Evolutionary conservation across 1,140 invertebrate genomes (phyloP), one percentile per base, ranked within the genome.

Genomic region (Mamestra configurata): DNA sequence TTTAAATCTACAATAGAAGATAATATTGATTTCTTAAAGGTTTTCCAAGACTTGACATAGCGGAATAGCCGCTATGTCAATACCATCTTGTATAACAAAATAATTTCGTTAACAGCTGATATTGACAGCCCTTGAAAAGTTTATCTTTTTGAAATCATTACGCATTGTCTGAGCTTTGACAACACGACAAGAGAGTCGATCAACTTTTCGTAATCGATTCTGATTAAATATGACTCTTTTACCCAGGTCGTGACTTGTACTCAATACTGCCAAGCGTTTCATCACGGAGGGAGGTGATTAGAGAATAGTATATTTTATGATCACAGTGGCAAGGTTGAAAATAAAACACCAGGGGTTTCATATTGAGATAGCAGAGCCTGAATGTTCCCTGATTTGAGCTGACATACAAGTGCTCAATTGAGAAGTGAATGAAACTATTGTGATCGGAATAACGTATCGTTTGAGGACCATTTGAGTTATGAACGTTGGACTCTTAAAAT

Each of bases 341-440:
- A 61, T 59, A n/a, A 7, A n/a, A 20, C 49, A 49, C 61, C n/a
- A 11, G 13, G 7, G 40, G 10, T 18, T 31, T 49, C 10, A 51
- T 35, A 79, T 66, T 71, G 46, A 66, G 43, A 73, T 46, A 57
- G 57, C 35, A 77, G 43, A 51, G 70, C 59, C 79, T 79, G 79
- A 84, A 82, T 83, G 73, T 80, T 85, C 82, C 55, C 61, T 84
- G 85, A 88, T 88, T 88, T 82, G 79, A 79, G 83, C 79, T 75
- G 84, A 86, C 83, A 78, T 73, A 77, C 83, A 75, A 59, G 83
- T 72, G 22, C 70, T 86, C 87, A 88, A 90, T 90, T 90, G 86
- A 88, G 83, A 88, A 81, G 84, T 88, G 85, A 90, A 88, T 86
- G 87, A 86, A 86, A 85, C 84, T 86, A 87, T 88, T 88, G 84